phyloP scores from a whole-genome alignment of 2,797 vertebrate species.

The Hoplostethus atlanticus region DNA sequence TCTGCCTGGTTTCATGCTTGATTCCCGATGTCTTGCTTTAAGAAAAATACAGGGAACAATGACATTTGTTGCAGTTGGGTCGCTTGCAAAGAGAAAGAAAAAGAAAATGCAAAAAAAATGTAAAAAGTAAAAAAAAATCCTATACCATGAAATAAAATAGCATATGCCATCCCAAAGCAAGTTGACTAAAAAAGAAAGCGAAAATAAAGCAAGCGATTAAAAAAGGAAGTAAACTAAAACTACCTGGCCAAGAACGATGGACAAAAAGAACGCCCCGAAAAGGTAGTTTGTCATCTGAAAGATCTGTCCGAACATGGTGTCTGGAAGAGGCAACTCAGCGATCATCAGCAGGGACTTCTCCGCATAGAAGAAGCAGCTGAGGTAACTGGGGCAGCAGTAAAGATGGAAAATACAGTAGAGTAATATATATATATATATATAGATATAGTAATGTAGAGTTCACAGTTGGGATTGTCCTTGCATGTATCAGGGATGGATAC shows the following conservation, averaged over 20 bases:
- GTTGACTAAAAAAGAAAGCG: background rate
- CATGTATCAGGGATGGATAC: too few species aligned
- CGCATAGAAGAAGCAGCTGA: conserved; percentile 86
- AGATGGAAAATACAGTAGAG: conserved; percentile 39
- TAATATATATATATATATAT: too few species aligned
- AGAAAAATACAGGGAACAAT: too few species aligned
- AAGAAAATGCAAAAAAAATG: background rate
- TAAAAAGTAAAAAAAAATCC: too few species aligned
- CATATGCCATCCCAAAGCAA: background rate
- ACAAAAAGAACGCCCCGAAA: conserved; percentile 85
- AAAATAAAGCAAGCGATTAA: background rate
- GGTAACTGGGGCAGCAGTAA: conserved; percentile 80
- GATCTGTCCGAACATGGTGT: conserved; percentile 82
- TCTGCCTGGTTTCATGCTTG: background rate
- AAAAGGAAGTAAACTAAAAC: conserved; percentile 34
- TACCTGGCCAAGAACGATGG: conserved; percentile 84
- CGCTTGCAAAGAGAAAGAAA: background rate
- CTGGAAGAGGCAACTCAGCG: conserved; percentile 82
- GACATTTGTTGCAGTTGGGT: background rate
- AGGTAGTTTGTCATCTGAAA: conserved; percentile 89
- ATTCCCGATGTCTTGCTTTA: background rate
- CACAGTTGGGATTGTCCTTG: background rate
- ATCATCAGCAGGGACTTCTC: conserved; percentile 87
- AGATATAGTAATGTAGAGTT: background rate
- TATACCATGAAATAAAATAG: too few species aligned